Evolutionary conservation across 2,888 invertebrate species (phyloP).

Genomic region (Lepidonotus clava): DNA sequence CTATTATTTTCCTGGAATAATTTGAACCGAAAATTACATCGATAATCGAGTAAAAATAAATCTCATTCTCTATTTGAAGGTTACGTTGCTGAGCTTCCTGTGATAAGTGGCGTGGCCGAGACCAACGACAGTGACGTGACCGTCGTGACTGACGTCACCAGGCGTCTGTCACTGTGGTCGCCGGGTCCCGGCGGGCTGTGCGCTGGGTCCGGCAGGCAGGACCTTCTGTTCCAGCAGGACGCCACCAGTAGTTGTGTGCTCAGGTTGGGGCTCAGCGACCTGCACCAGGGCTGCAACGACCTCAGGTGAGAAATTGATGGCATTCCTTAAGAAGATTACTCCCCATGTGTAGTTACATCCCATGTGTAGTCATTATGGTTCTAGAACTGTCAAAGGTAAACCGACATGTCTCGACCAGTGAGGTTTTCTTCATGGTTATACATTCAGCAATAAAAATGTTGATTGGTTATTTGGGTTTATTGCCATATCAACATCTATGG

Average conservation of each 20-base stretch:
- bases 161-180: conserved; percentile 33
- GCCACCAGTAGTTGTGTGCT: conserved; percentile 70
- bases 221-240: conserved; percentile 73
- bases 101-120: conserved; percentile 70
- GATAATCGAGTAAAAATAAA: no score
- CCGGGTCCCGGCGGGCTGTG: conserved; percentile 69
- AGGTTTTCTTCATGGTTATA: no score
- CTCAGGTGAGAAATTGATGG: conserved; percentile 65
- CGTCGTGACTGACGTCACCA: conserved; percentile 66
- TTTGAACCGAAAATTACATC: no score
- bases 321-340: no score
- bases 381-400: no score
- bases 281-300: conserved; percentile 63
- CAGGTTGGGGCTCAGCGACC: conserved; percentile 63
- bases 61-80: conserved; percentile 64
- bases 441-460: no score
- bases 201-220: conserved; percentile 66
- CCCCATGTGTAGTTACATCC: no score
- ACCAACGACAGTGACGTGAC: conserved; percentile 62
- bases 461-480: no score
- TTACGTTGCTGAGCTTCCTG: conserved; percentile 69
- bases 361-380: no score
- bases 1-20: no score
- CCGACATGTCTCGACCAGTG: no score
- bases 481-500: no score